Evolutionary conservation across 2,888 invertebrate genomes (phyloP), one percentile per base, ranked within the genome.

Genomic region (Tanytarsus gracilentus): DNA sequence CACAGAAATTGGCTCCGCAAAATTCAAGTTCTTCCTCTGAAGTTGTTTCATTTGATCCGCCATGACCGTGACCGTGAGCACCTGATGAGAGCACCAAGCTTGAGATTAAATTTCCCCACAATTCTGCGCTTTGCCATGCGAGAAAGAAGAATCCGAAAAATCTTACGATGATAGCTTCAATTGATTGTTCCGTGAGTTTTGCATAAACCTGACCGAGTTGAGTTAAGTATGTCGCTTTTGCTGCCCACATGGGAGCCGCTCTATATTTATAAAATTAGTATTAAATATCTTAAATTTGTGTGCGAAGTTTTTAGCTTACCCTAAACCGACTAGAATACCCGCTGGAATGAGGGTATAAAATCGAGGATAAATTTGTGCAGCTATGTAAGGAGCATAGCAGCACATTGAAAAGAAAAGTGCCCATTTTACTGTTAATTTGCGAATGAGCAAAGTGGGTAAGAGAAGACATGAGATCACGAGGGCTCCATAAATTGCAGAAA

Each of bases 81-180:
- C 88, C 88, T 66, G 85, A 86, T 61, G 86, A 86, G 66, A 91
- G 77, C 23, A 88, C 87, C 85, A 90, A 79, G 65, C 93, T 94
- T n/a, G 94, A 94, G 69, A 95, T 86, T 64, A 97, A 81, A 75
- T 97, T 97, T 70, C 97, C 96, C 89, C 94, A 92, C 51, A 97
- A 83, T 76, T 96, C 91, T 67, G 96, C 91, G 14, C 94, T 89
- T 74, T 97, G 96, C 86, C 96, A 96, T 65, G 96, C 90, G 39
- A 96, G 83, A 79, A 98, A 98, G 84, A 98, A 98, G 81, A 96
- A 90, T 48, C 98, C 98, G 75, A 98, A 98, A 81, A 98, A 97
- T 68, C 94, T 78, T 62, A 95, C 95, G 66, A 98, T 92, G 66
- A 95, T 91, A 18, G 91, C 92, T 71, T 94, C 92, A 58, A 90